Evolutionary conservation across 2,888 invertebrate genomes (phyloP).

Genomic region (Scotopteryx bipunctaria): DNA sequence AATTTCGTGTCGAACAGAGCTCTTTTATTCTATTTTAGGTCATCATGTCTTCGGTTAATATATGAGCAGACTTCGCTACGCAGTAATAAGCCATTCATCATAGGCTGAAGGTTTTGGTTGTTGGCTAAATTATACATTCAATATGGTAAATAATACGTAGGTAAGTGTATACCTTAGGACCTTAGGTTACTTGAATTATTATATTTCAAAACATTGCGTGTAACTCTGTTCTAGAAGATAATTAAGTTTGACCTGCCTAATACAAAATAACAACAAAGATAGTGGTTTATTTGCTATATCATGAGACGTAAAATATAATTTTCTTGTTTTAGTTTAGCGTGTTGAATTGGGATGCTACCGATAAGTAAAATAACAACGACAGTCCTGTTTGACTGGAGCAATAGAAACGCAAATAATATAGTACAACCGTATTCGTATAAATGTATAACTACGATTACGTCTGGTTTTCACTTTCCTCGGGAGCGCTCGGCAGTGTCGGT

Average conservation of each 20-base stretch:
- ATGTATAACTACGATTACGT: slow-evolving; percentile 44
- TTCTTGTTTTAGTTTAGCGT: not conserved
- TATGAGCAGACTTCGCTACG: slow-evolving; percentile 14
- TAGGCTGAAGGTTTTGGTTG: slow-evolving; percentile 47
- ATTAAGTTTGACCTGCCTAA: slow-evolving; percentile 22
- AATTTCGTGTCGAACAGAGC: slow-evolving; percentile 32
- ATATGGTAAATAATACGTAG: slow-evolving; percentile 45
- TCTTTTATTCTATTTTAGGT: slow-evolving; percentile 35
- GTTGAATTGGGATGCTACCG: no score
- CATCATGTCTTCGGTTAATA: slow-evolving; percentile 35
- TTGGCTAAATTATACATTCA: slow-evolving; percentile 49
- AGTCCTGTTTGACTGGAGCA: not conserved
- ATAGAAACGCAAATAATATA: slow-evolving; percentile 40
- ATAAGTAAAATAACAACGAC: not conserved
- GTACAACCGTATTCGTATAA: slow-evolving; percentile 44
- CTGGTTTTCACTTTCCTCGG: slow-evolving; percentile 72
- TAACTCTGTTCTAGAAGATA: slow-evolving; percentile 9
- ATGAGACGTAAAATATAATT: no score
- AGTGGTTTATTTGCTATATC: no score
- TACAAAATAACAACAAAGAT: no score
- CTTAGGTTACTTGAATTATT: slow-evolving; percentile 29
- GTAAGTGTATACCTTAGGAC: no score
- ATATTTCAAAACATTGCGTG: slow-evolving; percentile 13
- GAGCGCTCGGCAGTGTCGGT: slow-evolving; percentile 46
- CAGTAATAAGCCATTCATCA: slow-evolving; percentile 41